Evolutionary conservation across 2,113 vertebrate species (phyloP), one percentile per base, ranked within the genome.

Genomic region (Athene noctua): DNA sequence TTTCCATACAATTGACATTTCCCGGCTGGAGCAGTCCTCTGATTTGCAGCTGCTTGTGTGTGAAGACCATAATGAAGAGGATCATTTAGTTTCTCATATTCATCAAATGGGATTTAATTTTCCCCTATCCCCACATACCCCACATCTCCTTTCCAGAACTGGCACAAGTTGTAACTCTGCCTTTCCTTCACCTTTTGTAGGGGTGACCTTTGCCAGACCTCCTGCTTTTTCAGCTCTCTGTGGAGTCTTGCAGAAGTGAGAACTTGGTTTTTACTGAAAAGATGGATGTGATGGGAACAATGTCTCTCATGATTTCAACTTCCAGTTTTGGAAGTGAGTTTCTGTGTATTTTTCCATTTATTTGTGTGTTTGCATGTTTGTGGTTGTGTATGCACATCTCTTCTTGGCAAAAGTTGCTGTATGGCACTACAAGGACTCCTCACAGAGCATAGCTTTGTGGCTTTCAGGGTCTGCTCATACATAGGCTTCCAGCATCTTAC

Each of bases 1-100:
- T 97, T 97, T 97, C 90, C 95, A 96, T 96, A 95, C 95, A 95
- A 97, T 92, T 96, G 97, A 97, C 94, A 96, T 97, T 95, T 95
- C 58, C 88, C 1, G 10, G 78, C 74, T 96, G 79, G 88, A 97
- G 85, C 93, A 88, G 14, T 61, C 74, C 66, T 92, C 93, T 92
- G 65, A 96, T 97, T 94, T 91, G 95, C 80, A 92, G 75, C 79
- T 96, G 62, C 96, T 83, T 78, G 17, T 96, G 84, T 86, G 90
- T 57, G 10, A 83, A 93, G 92, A 83, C 85, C 87, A 78, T 93
- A 72, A 80, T 75, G 85, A 95, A 92, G 87, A 79, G 90, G 94
- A 97, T 96, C 95, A 81, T 97, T 96, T 95, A 92, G 51, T 81
- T 97, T 94, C 66, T 93, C 75, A 92, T 96, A 92, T 86, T 85